Percentiles rank a stretch among this genome's conserved stretches.
Conservation (phyloP, 1,140 invertebrate species). For the Drosophila murphyi region DNA sequence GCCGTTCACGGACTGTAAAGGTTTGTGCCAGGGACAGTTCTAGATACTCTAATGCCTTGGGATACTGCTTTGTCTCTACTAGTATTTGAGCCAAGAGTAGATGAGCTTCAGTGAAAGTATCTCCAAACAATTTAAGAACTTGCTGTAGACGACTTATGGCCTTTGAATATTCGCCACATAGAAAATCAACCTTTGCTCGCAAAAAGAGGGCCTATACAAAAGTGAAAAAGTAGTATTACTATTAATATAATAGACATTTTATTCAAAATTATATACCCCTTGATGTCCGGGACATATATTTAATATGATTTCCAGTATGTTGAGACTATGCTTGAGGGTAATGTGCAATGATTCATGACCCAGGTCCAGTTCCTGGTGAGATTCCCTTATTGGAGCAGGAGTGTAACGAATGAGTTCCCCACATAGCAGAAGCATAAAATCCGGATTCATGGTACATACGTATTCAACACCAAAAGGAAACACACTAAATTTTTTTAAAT, state of each 20-base stretch:
- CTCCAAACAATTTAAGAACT: slow-evolving; percentile 90
- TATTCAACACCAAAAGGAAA: slow-evolving; percentile 91
- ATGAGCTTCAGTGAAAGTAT: slow-evolving; percentile 92
- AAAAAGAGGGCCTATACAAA: slow-evolving; percentile 89
- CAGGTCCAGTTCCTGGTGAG: slow-evolving; percentile 66
- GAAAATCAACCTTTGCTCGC: slow-evolving; percentile 92
- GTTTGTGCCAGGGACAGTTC: slow-evolving; percentile 96
- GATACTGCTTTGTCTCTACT: slow-evolving; percentile 89
- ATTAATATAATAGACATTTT: neutral
- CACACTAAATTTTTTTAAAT: slow-evolving; percentile 87
- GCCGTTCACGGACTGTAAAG: slow-evolving; percentile 95
- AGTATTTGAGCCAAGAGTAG: slow-evolving; percentile 95
- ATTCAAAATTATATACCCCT: slow-evolving; percentile 21
- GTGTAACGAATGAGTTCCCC: slow-evolving; percentile 91
- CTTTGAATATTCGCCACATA: slow-evolving; percentile 90
- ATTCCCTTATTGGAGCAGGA: slow-evolving; percentile 86
- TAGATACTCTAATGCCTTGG: slow-evolving; percentile 92
- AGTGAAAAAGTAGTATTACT: neutral
- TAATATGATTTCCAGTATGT: slow-evolving; percentile 90
- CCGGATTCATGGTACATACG: slow-evolving; percentile 91
- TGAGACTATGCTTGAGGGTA: slow-evolving; percentile 86
- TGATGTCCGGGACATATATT: slow-evolving; percentile 92
- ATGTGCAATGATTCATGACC: slow-evolving; percentile 84
- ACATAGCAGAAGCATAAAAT: slow-evolving; percentile 92
- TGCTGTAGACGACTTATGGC: slow-evolving; percentile 89